A percentile compares a stretch with the other conserved stretches of the same genome.
Evolutionary conservation across 2,888 invertebrate species (phyloP).

Genomic region (Sarcophaga caerulescens): DNA sequence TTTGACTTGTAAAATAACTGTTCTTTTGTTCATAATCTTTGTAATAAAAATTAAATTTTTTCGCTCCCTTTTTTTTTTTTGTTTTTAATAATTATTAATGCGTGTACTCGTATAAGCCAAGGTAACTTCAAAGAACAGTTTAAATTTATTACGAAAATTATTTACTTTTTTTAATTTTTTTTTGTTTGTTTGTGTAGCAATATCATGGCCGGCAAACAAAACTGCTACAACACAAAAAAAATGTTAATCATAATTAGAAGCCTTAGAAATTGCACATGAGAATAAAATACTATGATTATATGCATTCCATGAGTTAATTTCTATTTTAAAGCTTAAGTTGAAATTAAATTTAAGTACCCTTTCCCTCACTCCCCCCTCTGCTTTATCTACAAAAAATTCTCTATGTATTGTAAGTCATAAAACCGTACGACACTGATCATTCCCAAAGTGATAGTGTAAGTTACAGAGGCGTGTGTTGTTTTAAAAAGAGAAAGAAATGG

Average conservation of each 20-base stretch:
- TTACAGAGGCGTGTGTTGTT: constrained; percentile 33
- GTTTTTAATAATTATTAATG: background rate
- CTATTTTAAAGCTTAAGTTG: background rate
- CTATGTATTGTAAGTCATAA: background rate
- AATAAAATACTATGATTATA: constrained; percentile 54
- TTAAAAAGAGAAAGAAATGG: background rate
- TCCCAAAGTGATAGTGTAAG: constrained; percentile 44
- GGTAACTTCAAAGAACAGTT: background rate
- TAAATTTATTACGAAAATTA: background rate
- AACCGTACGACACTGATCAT: constrained; percentile 49
- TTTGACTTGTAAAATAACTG: background rate
- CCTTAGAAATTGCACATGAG: constrained; percentile 24
- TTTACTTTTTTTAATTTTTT: background rate
- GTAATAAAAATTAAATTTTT: background rate
- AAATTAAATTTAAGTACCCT: no score
- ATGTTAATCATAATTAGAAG: background rate
- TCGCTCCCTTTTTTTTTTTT: background rate
- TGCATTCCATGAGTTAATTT: constrained; percentile 53
- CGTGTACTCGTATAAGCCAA: background rate
- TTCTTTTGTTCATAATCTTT: background rate
- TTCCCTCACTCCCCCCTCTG: no score
- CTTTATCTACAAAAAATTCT: no score
- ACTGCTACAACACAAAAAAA: background rate
- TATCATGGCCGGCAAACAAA: background rate
- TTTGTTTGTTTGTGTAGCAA: no score